A percentile compares a stretch with the other conserved stretches of the same genome.
Conservation (phyloP, 1,140 invertebrate genomes). For the Ditylenchus dipsaci region DNA sequence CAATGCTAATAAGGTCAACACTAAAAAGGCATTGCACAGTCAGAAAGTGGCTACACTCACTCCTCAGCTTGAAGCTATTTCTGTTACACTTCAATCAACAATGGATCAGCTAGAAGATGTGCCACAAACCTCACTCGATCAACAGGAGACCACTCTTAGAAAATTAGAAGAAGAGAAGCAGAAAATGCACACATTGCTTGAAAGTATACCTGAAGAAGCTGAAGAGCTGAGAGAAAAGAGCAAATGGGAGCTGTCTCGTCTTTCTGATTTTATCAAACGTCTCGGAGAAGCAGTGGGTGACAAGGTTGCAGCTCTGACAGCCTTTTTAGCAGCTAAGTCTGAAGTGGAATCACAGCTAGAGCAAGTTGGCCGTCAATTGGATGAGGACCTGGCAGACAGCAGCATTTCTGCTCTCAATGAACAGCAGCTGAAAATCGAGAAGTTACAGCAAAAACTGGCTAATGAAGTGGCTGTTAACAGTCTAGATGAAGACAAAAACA, state of each 20-base stretch:
- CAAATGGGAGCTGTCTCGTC: slow-evolving; percentile 39
- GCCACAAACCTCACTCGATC: slow-evolving; percentile 23
- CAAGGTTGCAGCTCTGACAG: slow-evolving; percentile 46
- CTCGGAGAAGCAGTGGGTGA: slow-evolving; percentile 45
- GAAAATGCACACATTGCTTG: slow-evolving; percentile 37
- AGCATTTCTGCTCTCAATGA: slow-evolving; percentile 2
- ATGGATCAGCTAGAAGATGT: neutral
- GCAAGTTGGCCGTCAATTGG: slow-evolving; percentile 19
- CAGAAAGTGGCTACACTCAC: slow-evolving; percentile 1
- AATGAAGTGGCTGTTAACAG: slow-evolving; percentile 18
- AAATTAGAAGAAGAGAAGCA: slow-evolving; percentile 31
- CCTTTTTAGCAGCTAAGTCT: slow-evolving; percentile 35
- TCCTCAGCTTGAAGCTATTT: neutral
- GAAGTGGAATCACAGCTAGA: slow-evolving; percentile 34
- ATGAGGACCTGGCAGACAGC: slow-evolving; percentile 2
- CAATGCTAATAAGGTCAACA: neutral
- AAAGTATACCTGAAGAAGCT: slow-evolving; percentile 33
- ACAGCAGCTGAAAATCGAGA: slow-evolving; percentile 11
- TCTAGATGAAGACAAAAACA: slow-evolving; percentile 17
- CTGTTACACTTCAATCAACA: neutral
- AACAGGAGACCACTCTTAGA: slow-evolving; percentile 35
- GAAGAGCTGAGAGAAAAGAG: slow-evolving; percentile 42
- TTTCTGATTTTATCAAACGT: slow-evolving; percentile 36
- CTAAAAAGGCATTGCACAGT: neutral
- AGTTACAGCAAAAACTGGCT: slow-evolving; percentile 17